Conservation (phyloP, 2,113 vertebrate species). For the Cheirogaleus medius region DNA sequence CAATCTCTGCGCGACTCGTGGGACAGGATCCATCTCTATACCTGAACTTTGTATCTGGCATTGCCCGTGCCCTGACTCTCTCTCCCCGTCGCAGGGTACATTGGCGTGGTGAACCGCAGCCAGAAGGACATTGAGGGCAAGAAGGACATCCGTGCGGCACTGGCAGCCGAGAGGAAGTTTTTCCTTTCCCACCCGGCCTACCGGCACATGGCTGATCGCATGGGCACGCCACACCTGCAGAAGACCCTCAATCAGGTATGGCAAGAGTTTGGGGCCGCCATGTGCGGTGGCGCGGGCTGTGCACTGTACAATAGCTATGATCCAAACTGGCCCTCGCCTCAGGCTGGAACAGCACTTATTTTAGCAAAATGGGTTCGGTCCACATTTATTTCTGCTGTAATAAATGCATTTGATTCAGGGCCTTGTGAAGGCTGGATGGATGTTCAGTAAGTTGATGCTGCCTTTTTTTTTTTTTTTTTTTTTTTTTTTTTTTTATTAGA, state of each 20-base stretch:
- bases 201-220: conserved; percentile 95
- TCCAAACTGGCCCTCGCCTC: background rate
- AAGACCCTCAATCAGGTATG: conserved; percentile 95
- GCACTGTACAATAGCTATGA: background rate
- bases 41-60: background rate
- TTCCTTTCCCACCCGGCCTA: conserved; percentile 96
- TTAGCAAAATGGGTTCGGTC: background rate
- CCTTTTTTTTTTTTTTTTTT: too few species aligned
- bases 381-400: background rate
- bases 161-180: conserved; percentile 96
- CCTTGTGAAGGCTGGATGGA: background rate
- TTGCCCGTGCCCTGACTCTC: background rate
- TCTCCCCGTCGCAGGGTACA: conserved; percentile 88
- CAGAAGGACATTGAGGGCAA: conserved; percentile 98
- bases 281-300: background rate
- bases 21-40: background rate
- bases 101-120: conserved; percentile 97
- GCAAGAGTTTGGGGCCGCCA: rapidly evolving
- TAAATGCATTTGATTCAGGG: background rate
- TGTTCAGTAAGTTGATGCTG: background rate
- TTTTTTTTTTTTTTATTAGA: too few species aligned
- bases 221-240: conserved; percentile 96
- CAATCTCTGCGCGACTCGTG: background rate
- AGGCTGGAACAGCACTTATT: background rate
- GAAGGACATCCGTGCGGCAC: conserved; percentile 94